phyloP scores from a whole-genome alignment of 2,113 vertebrate species.

The Pedionomus torquatus region DNA sequence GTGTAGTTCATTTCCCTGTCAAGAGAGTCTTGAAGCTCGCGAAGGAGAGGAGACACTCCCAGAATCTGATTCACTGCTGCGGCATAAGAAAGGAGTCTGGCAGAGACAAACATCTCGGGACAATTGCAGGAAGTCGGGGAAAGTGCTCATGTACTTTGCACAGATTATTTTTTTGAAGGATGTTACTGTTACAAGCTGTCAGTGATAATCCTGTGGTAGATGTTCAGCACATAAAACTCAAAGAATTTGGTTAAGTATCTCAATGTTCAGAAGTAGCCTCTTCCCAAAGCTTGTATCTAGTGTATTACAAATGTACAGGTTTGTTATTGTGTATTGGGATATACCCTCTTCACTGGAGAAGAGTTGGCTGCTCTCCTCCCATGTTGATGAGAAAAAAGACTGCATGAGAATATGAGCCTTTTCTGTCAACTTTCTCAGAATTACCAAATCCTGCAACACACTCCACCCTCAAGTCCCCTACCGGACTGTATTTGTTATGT shows the following conservation, averaged over 20 bases:
- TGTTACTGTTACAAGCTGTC: neutral
- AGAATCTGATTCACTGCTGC: neutral
- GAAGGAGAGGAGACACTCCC: neutral
- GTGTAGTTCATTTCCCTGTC: neutral
- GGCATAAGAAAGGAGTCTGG: neutral
- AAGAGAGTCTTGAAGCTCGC: neutral
- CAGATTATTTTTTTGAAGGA: neutral
- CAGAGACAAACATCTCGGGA: neutral
- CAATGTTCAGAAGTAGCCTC: neutral
- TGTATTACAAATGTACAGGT: neutral
- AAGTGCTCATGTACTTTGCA: neutral
- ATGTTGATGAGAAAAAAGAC: neutral
- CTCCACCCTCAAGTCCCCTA: neutral
- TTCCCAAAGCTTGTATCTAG: neutral
- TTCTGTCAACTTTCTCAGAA: neutral
- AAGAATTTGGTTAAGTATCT: neutral
- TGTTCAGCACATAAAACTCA: neutral
- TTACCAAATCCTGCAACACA: neutral
- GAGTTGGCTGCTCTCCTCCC: neutral
- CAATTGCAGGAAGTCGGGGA: slow-evolving; percentile 38
- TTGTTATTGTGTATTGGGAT: neutral
- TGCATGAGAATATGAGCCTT: neutral
- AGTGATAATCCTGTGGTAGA: neutral
- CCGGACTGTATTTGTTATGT: neutral
- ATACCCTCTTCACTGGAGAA: neutral